These are phyloP conservation scores for Digitonthophagus gazella DNA, from an alignment of 2,888 invertebrate species.

Conservation along the genomic window DNA sequence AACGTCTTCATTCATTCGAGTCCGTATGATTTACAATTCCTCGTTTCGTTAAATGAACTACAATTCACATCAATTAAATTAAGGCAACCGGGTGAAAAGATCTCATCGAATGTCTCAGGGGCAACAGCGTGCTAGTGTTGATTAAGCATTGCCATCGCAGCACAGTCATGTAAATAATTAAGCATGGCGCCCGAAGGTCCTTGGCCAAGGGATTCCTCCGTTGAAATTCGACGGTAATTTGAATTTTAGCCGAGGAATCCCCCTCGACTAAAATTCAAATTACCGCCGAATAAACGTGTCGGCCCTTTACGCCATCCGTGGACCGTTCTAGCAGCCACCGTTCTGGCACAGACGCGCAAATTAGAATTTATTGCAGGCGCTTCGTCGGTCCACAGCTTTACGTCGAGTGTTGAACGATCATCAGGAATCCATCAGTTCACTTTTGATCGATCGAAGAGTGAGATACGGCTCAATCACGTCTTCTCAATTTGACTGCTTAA, in stretches of 20 bases:
- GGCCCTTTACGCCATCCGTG: neutral
- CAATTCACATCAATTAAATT: neutral
- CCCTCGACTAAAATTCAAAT: neutral
- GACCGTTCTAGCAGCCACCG: neutral
- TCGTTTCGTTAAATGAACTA: neutral
- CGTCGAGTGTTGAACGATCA: neutral
- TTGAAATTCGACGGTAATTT: neutral
- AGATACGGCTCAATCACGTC: neutral
- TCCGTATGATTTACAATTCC: too few relatives aligned
- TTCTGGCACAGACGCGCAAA: neutral
- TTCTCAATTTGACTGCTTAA: neutral
- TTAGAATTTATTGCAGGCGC: neutral
- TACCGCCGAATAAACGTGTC: neutral
- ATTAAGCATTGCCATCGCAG: neutral
- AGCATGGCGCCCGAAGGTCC: neutral
- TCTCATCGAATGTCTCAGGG: neutral
- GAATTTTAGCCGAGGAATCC: neutral
- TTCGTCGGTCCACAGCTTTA: neutral
- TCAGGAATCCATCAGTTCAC: neutral
- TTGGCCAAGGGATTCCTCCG: neutral
- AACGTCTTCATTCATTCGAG: too few relatives aligned
- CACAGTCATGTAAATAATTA: neutral
- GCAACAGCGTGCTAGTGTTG: neutral
- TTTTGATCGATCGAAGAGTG: neutral
- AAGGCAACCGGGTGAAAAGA: neutral